Base-by-base conservation (phyloP, 1,140 invertebrate species). In the Drosophila lacteicornis region DNA sequence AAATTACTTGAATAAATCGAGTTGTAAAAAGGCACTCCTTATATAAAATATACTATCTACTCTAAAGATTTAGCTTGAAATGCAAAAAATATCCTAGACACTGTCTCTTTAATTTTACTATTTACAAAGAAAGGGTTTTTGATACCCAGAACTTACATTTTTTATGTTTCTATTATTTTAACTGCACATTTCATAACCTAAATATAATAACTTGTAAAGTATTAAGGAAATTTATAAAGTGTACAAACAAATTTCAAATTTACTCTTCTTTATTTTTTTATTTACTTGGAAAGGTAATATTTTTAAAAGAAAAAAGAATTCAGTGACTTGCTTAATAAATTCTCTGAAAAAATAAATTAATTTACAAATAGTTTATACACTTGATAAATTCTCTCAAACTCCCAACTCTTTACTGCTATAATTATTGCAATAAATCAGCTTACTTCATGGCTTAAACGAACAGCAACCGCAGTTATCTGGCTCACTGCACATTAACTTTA, bases 401-500 rank as follows among this genome's bases (percentile, higher is more conserved):
- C 30, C 8, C 6, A 33, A 0, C 15, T 13, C 8, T 17, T 17
- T n/a, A 27, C 8, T 6, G 3, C 8, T 2, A 15, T 40, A 8
- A n/a, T 50, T 50, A n/a, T 11, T 27, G 25, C 27, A 30, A 15
- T 25, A 12, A 53, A 15, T 5, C 2, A 56, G 4, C 47, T 43
- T 1, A 36, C 12, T 40, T 13, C 6, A 17, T 4, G 9, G 12
- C 12, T 25, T 4, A 25, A 33, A 25, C 12, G n/a, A 27, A n/a
- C n/a, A n/a, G 4, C 17, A 33, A 15, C 11, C 30, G 27, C 62
- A 22, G 40, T 22, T 65, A 63, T 45, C 56, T 45, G 30, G 17
- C 46, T 27, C n/a, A 30, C 3, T 22, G 38, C 67, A 70, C 36
- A 45, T 46, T 46, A 38, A 46, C 27, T 22, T 53, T 68, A 70